Base-by-base conservation (phyloP, 2,113 vertebrate species). In the Shinisaurus crocodilurus region DNA sequence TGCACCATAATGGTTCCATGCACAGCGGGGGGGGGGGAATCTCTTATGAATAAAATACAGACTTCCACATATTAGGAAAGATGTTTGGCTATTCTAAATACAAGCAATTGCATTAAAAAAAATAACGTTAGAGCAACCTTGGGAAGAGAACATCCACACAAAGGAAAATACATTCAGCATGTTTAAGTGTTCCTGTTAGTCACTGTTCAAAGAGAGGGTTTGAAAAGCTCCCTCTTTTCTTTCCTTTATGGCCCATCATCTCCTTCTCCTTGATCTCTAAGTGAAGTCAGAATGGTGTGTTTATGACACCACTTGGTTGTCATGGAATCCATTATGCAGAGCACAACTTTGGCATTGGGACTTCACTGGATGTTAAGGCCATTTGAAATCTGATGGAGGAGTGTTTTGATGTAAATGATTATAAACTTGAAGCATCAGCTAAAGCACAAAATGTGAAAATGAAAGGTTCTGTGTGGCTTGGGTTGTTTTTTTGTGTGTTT, bases 111-210 rank as follows among this genome's bases (percentile, higher is more conserved):
- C 50, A 82, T 75, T n/a, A 34, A 76, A 63, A 60, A 69, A 87
- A n/a, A 20, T n/a, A 82, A 69, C 20, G 45, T 6, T 34, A 37
- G 75, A 88, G 15, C 75, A 80, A 82, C 84, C 91, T 92, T 89
- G 88, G 50, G 79, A 76, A 54, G 5, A 87, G 57, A 69, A 76
- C 77, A 89, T 54, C 18, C 67, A 54, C 5, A 89, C 27, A 89
- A 89, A 86, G 8, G 48, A 15, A 76, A 89, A 89, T 43, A 5
- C 32, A 86, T 34, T 57, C 37, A 75, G 57, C 29, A 20, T 89
- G 69, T 45, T 16, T 89, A 91, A 82, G 54, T 65, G 76, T 32
- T 82, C 67, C 75, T 37, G 32, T 87, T 65, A 67, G 37, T 82
- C 72, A 69, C 25, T 54, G n/a, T 45, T 67, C 74, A 85, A 25